Evolutionary conservation across 1,140 invertebrate species (phyloP).

Genomic region (Mactra quadrangularis): DNA sequence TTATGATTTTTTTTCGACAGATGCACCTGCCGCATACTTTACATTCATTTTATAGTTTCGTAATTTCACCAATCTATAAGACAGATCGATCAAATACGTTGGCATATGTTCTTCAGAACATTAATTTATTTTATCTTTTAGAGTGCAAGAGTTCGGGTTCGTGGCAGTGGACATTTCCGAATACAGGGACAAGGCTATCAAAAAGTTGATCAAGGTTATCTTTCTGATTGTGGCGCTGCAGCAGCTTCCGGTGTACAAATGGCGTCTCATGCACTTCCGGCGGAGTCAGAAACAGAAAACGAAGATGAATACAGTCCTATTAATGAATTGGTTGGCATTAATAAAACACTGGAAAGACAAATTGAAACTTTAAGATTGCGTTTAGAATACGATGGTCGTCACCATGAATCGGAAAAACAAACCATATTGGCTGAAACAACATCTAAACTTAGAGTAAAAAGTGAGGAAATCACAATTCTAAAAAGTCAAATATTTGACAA

Average conservation of each 20-base stretch:
- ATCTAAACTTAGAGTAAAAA: conserved; percentile 59
- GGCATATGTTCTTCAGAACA: no score
- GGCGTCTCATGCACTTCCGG: conserved; percentile 36
- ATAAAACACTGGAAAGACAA: conserved; percentile 66
- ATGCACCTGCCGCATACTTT: no score
- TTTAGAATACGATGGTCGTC: conserved; percentile 65
- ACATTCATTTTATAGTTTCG: no score
- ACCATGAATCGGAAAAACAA: conserved; percentile 65
- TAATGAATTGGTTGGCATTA: conserved; percentile 59
- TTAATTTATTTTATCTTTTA: no score
- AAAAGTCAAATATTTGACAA: conserved; percentile 61
- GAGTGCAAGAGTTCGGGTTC: conserved; percentile 15
- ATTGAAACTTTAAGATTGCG: conserved; percentile 70
- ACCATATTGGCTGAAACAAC: conserved; percentile 50
- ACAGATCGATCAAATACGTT: no score
- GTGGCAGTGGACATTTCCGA: conserved; percentile 5
- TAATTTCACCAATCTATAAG: no score
- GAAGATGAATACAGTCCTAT: conserved; percentile 39
- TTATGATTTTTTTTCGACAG: no score
- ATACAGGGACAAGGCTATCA: conserved; percentile 60
- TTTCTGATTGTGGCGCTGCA: conserved; percentile 16
- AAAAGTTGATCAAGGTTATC: not conserved
- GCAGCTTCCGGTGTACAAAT: conserved; percentile 14
- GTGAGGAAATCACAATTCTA: conserved; percentile 60
- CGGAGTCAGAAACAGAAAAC: conserved; percentile 38